A percentile compares a stretch with the other conserved stretches of the same genome.
These are phyloP conservation scores for Apistogramma diplotaenia DNA, from an alignment of 2,113 vertebrate genomes.

Conservation along the genomic window DNA sequence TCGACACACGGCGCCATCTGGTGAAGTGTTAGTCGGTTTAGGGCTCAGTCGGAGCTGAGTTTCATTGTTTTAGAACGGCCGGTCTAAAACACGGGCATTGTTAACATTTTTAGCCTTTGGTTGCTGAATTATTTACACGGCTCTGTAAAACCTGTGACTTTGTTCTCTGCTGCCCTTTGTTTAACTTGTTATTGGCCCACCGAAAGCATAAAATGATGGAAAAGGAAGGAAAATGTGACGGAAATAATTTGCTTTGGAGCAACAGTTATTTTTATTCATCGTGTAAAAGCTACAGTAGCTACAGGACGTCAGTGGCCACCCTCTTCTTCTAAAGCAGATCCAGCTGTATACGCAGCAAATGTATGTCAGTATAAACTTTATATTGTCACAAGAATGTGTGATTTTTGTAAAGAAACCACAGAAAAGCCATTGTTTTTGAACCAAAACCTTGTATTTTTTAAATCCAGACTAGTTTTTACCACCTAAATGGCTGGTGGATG, in stretches of 20 bases:
- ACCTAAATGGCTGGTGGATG: no score
- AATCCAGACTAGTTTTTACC: background rate
- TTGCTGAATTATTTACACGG: background rate
- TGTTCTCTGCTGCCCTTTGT: background rate
- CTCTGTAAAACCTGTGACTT: background rate
- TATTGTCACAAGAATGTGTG: no score
- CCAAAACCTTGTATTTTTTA: background rate
- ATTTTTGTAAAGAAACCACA: no score
- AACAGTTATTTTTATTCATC: background rate
- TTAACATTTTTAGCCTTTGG: background rate
- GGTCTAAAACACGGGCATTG: background rate
- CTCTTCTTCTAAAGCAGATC: background rate
- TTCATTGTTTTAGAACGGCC: background rate
- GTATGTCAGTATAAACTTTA: background rate
- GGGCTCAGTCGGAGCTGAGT: constrained; percentile 25
- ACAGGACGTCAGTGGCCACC: background rate
- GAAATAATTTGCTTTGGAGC: background rate
- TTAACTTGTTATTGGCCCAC: background rate
- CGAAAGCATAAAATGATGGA: background rate
- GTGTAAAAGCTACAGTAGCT: background rate
- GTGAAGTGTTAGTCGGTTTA: constrained; percentile 12
- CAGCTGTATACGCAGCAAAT: background rate
- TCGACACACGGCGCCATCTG: constrained; percentile 51
- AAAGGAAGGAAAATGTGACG: background rate
- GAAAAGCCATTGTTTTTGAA: background rate